phyloP scores from a whole-genome alignment of 2,797 vertebrate genomes.

The Galaxias olidus region DNA sequence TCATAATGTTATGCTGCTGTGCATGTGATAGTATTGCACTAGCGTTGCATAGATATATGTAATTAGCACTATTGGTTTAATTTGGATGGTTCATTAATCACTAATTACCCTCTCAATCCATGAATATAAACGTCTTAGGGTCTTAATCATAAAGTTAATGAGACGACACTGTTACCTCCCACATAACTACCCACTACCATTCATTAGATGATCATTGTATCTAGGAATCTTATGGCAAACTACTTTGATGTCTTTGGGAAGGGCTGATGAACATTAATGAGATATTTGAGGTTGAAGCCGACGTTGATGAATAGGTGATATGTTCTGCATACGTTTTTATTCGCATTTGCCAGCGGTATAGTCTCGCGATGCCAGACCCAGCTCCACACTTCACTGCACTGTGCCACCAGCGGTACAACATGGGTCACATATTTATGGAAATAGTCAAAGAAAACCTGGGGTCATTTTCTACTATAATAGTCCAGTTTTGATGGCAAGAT shows the following conservation, averaged over 20 bases:
- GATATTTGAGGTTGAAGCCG: slow-evolving; percentile 51
- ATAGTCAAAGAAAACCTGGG: slow-evolving; percentile 40
- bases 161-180: not conserved
- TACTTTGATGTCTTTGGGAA: slow-evolving; percentile 42
- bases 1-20: slow-evolving; percentile 18
- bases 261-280: slow-evolving; percentile 29
- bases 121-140: slow-evolving; percentile 24
- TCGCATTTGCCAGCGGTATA: slow-evolving; percentile 47
- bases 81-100: slow-evolving; percentile 38
- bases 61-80: slow-evolving; percentile 25
- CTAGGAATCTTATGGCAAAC: slow-evolving; percentile 14
- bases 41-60: slow-evolving; percentile 33
- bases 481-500: slow-evolving; percentile 43
- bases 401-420: slow-evolving; percentile 36
- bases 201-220: too few species aligned
- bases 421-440: slow-evolving; percentile 22
- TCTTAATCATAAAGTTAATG: slow-evolving; percentile 24
- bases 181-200: too few species aligned
- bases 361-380: too few species aligned
- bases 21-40: slow-evolving; percentile 30
- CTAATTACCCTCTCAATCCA: slow-evolving; percentile 40
- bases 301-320: slow-evolving; percentile 51
- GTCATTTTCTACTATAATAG: slow-evolving; percentile 48
- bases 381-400: too few species aligned
- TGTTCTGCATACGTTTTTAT: slow-evolving; percentile 62